Percentiles rank a stretch among this genome's conserved stretches.
These are phyloP conservation scores for Phthorimaea operculella DNA, from an alignment of 1,140 invertebrate species.

Conservation along the genomic window DNA sequence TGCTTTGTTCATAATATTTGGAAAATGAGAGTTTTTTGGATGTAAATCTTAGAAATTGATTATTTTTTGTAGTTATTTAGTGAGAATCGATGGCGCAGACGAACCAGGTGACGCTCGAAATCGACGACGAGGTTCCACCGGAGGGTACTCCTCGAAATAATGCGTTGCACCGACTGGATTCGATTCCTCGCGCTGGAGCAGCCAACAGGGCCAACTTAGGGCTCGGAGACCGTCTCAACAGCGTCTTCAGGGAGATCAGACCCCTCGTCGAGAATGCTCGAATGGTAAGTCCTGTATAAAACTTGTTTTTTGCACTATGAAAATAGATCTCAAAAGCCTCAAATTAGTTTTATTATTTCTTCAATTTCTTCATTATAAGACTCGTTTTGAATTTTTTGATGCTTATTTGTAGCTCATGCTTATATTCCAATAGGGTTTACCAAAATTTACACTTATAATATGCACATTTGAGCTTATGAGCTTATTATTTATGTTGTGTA, in stretches of 20 bases:
- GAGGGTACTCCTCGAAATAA: slow-evolving; percentile 38
- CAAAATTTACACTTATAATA: no score
- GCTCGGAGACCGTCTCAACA: slow-evolving; percentile 54
- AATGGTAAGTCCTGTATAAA: slow-evolving; percentile 34
- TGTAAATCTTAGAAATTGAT: slow-evolving; percentile 9
- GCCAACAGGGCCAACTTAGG: slow-evolving; percentile 45
- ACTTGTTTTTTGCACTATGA: not conserved
- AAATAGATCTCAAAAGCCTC: not conserved
- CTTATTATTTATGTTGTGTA: not conserved
- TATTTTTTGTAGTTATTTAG: slow-evolving; percentile 13
- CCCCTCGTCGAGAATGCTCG: slow-evolving; percentile 58
- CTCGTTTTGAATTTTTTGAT: no score
- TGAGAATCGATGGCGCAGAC: slow-evolving; percentile 43
- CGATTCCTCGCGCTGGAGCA: slow-evolving; percentile 35
- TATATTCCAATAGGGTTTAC: no score
- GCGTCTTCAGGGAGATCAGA: slow-evolving; percentile 58
- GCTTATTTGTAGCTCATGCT: no score
- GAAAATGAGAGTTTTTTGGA: slow-evolving; percentile 31
- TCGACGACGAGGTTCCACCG: slow-evolving; percentile 42
- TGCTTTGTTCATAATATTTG: slow-evolving; percentile 29
- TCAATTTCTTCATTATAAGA: no score
- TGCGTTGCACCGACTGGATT: slow-evolving; percentile 44
- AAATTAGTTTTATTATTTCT: not conserved
- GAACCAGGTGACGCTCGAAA: slow-evolving; percentile 53
- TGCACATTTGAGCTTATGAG: no score